Percentiles rank a stretch among this genome's conserved stretches.
Conservation (phyloP, 2,797 vertebrate species). For the Glyptemys insculpta region DNA sequence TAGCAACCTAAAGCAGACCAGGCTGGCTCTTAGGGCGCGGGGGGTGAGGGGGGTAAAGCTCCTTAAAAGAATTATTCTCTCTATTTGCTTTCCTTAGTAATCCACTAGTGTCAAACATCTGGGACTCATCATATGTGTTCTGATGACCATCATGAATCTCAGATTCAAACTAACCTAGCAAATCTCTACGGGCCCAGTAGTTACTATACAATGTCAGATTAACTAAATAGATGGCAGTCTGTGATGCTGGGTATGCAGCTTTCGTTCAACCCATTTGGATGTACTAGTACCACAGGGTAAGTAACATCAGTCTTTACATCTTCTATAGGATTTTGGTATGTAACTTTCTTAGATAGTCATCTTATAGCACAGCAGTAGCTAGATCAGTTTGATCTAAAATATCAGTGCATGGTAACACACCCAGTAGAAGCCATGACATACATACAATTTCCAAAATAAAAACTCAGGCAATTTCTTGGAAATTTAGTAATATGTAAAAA, state of each 20-base stretch:
- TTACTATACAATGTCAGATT: not conserved
- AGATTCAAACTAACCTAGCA: slow-evolving; percentile 29
- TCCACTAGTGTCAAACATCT: slow-evolving; percentile 56
- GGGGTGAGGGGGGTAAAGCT: not conserved
- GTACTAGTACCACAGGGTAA: not conserved
- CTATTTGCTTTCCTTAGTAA: slow-evolving; percentile 68
- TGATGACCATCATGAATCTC: slow-evolving; percentile 24
- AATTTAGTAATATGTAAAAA: not conserved
- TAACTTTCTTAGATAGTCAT: not conserved
- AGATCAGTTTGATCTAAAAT: not conserved
- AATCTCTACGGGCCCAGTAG: not conserved
- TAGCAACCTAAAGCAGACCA: slow-evolving; percentile 38
- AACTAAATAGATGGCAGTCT: not conserved
- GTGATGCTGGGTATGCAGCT: not conserved
- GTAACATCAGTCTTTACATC: not conserved
- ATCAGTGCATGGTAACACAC: not conserved
- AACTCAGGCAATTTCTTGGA: slow-evolving; percentile 62
- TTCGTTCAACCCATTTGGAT: not conserved
- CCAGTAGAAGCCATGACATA: slow-evolving; percentile 36
- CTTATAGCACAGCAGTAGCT: not conserved
- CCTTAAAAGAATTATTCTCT: slow-evolving; percentile 49
- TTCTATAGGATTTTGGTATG: not conserved
- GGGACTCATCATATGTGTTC: slow-evolving; percentile 53
- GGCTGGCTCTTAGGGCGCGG: slow-evolving; percentile 7
- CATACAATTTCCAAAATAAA: slow-evolving; percentile 48